Base-by-base conservation (phyloP, 2,113 vertebrate species). In the Vidua chalybeata region DNA sequence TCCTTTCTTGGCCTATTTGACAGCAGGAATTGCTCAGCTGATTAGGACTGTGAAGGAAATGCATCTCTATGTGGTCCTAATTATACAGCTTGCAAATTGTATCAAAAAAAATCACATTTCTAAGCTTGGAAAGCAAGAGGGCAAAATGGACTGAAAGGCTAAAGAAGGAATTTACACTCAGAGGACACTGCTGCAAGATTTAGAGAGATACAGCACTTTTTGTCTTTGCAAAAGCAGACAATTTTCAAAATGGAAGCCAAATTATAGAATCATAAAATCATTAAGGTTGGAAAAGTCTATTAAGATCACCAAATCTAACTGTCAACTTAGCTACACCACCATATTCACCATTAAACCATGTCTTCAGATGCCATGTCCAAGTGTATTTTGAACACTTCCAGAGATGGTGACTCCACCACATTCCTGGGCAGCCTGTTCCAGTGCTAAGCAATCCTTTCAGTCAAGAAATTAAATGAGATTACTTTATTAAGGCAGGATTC, bases 81-180 rank as follows among this genome's bases (percentile, higher is more conserved):
- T 41, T 37, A 30, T 23, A 35, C 5, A 55, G 16, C 4, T 39
- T 67, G 43, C 8, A 86, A 68, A 76, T 41, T 3, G 4, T 3
- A 12, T 28, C 0, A 11, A 67, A 94, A 78, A 26, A 18, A 0
- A 35, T 35, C 12, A 18, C 0, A 4, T 20, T 52, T 46, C 58
- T 10, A 26, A 59, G 48, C 14, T 48, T 39, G 11, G 33, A 76
- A 59, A 68, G 35, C 37, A 80, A 48, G 41, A 1, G 18, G 56
- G 13, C 2, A 75, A 78, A 58, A 83, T 10, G 17, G 23, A 68
- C 35, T 45, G 52, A 48, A 76, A 76, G 35, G 21, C 30, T 28
- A 39, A 37, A 16, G 52, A 76, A 22, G 16, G 18, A 75, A 56
- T 11, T 67, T 30, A 5, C 4, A 33, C 3, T 71, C 35, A 58